Evolutionary conservation across 2,113 vertebrate species (phyloP), one percentile per base, ranked within the genome.

Genomic region (Cichladusa arquata): DNA sequence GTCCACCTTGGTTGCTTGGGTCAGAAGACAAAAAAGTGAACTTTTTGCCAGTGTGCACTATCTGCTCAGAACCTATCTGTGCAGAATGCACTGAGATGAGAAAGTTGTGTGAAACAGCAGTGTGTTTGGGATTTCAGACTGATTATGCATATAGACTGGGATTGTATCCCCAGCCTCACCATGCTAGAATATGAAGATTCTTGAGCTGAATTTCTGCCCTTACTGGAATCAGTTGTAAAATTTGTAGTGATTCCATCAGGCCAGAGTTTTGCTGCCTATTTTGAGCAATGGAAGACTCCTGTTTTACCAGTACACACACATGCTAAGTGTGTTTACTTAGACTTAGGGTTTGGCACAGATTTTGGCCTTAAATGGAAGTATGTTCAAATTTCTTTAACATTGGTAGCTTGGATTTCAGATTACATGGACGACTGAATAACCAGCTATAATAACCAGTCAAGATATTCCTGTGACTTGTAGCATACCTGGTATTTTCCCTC

Each of bases 301-400:
- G 22, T 90, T 90, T 38, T 13, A 64, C 34, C 66, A 60, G 50
- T 66, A 34, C 12, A 25, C 29, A 33, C 61, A 66, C 54, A 44
- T 71, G 51, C 56, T 28, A 64, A 76, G 34, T 86, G n/a, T 51
- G 66, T 91, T 91, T 95, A 57, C 26, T 64, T 87, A 81, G 28
- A 67, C 29, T 67, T 71, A 24, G 33, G 48, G 29, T 90, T 86
- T 94, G 88, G 82, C 54, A 47, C 45, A 73, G 45, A 50, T 82
- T 94, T 90, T 93, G 34, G 29, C 62, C 33, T 90, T 66, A 61
- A 82, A 72, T 86, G 67, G 72, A 88, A 77, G 33, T 62, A 26
- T 36, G 12, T 74, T 86, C 42, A 36, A 76, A 77, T 83, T 40
- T 51, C 36, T 77, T 77, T 88, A 82, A 12, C 92, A 77, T 33